Conservation (phyloP, 37 sponge, comb jelly and placozoan genomes). For the Halichondria panicea region DNA sequence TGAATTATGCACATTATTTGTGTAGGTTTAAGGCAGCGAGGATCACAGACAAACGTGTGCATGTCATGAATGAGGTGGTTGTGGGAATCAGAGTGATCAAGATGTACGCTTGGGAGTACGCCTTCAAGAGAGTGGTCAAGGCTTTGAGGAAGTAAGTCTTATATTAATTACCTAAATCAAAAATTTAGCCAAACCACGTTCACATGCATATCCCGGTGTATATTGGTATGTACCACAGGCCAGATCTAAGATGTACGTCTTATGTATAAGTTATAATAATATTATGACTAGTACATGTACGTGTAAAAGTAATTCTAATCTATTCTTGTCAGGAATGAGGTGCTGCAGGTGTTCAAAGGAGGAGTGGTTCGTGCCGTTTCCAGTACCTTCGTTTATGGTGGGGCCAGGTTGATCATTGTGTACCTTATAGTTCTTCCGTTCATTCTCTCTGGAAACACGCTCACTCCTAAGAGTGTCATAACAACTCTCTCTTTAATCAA, state of each 20-base stretch:
- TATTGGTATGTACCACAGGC: too few species aligned
- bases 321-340: constrained; percentile 39
- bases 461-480: constrained; percentile 52
- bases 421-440: constrained; percentile 44
- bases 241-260: too few species aligned
- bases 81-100: constrained; percentile 85
- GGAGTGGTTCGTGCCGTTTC: neutral
- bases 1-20: too few species aligned
- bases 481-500: constrained; percentile 33
- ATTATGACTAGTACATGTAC: too few species aligned
- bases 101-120: constrained; percentile 93
- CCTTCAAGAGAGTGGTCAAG: constrained; percentile 59
- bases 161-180: neutral
- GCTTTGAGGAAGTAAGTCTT: neutral
- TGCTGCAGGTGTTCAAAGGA: neutral
- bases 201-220: too few species aligned
- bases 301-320: too few species aligned
- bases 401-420: constrained; percentile 15
- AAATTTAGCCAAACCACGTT: neutral
- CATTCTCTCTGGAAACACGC: constrained; percentile 15
- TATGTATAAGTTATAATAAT: too few species aligned
- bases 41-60: constrained; percentile 71
- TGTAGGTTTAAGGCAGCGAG: constrained; percentile 63
- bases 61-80: constrained; percentile 85
- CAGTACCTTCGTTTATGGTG: constrained; percentile 2